Evolutionary conservation across 53 echinoderm and acorn worm genomes (phyloP), one percentile per base, ranked within the genome.

Genomic region (Luidia sarsii): DNA sequence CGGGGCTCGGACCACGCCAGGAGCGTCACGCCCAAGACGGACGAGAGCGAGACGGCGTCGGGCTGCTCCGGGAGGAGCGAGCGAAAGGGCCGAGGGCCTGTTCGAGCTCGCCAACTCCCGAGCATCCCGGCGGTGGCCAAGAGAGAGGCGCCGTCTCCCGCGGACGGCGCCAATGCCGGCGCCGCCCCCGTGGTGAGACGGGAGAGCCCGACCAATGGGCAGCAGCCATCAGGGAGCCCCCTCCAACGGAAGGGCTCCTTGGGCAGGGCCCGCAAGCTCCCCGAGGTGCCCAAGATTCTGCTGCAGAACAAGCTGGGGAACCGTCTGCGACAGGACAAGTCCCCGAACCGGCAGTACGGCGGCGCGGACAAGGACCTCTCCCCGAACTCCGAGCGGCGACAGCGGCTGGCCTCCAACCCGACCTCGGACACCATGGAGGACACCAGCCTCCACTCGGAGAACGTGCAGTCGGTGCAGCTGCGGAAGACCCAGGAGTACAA

Each of bases 231-330:
- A 62, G 68, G 57, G 68, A 85, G 81, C 41, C 62, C 83, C 32
- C 55, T 59, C 28, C 83, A 83, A 31, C 67, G 75, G 39, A 84
- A 91, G 45, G 73, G 85, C 59, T 86, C 80, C 56, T 75, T 87
- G 49, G 87, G 87, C 60, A 87, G 84, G 50, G 83, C 87, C 37
- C 69, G 93, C 15, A 95, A 95, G 86, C 69, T 95, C 50, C 95
- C 95, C 23, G 95, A 92, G 63, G 95, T 95, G 52, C 95, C 95
- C 10, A 95, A 92, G 75, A 83, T 95, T 31, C 63, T 95, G 37
- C 85, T 95, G 38, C 87, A 95, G 70, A 95, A 92, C 60, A 94
- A 94, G 83, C 82, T 94, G 14, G 94, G 94, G 8, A 87, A 82
- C 49, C 45, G 82, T 23, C 37, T 82, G 45, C 45, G 38, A 15